Evolutionary conservation across 2,797 vertebrate genomes (phyloP).

Genomic region (Poeciliopsis paucimaculata): DNA sequence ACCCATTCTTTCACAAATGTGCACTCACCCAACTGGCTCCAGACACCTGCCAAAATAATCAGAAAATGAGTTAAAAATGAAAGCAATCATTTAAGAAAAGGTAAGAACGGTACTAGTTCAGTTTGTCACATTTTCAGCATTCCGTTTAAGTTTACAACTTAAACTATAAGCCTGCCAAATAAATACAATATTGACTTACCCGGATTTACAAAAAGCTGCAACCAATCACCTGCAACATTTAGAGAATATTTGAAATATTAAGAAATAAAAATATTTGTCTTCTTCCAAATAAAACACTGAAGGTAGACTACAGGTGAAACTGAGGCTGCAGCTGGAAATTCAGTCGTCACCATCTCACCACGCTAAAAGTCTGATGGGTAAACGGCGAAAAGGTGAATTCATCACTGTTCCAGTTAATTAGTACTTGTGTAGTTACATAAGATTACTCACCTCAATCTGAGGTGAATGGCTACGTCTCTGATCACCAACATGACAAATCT

Average conservation of each 20-base stretch:
- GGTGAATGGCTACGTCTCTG: not conserved
- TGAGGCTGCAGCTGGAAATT: conserved; percentile 47
- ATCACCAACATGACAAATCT: not conserved
- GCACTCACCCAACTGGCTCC: not conserved
- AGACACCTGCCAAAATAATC: not conserved
- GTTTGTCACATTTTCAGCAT: conserved; percentile 77
- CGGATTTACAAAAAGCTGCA: no score
- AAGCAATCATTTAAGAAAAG: not conserved
- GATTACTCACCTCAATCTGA: not conserved
- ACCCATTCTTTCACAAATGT: not conserved
- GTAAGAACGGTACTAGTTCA: conserved; percentile 64
- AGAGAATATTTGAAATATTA: not conserved
- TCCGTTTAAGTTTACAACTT: conserved; percentile 58
- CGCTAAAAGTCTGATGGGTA: conserved; percentile 85
- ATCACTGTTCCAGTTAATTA: conserved; percentile 63
- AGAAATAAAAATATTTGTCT: not conserved
- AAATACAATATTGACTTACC: conserved; percentile 32
- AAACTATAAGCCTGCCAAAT: not conserved
- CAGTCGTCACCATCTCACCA: conserved; percentile 81
- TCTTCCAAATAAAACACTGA: not conserved
- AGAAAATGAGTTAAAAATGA: not conserved
- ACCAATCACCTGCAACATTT: conserved; percentile 39
- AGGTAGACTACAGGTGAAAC: not conserved
- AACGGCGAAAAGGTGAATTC: conserved; percentile 75
- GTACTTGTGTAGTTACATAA: not conserved